Conservation (phyloP, 2,888 invertebrate species). For the Lypha dubia region DNA sequence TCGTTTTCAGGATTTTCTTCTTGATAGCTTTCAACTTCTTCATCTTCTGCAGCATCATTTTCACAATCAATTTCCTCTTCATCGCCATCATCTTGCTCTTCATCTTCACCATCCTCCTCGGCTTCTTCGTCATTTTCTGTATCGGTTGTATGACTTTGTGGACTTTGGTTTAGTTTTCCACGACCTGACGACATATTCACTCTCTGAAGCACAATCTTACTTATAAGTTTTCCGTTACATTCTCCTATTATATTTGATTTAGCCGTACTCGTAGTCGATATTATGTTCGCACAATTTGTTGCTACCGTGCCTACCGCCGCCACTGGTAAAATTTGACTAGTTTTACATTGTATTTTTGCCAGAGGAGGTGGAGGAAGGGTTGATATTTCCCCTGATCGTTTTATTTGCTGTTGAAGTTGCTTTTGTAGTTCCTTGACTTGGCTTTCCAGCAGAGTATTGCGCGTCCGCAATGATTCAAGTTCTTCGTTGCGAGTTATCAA, state of each 20-base stretch:
- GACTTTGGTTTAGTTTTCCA: constrained; percentile 56
- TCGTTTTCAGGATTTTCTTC: constrained; percentile 69
- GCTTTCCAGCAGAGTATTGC: constrained; percentile 77
- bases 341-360: constrained; percentile 74
- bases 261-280: constrained; percentile 13
- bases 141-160: constrained; percentile 68
- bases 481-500: constrained; percentile 89
- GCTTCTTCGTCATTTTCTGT: constrained; percentile 73
- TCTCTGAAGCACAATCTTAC: constrained; percentile 79
- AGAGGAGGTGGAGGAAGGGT: constrained; percentile 74
- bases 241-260: constrained; percentile 73
- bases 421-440: constrained; percentile 76
- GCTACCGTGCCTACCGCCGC: not conserved
- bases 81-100: constrained; percentile 25
- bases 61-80: constrained; percentile 65
- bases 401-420: constrained; percentile 74
- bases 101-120: constrained; percentile 59
- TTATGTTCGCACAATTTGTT: constrained; percentile 41
- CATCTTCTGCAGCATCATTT: constrained; percentile 28
- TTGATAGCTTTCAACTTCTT: constrained; percentile 61
- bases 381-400: constrained; percentile 73
- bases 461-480: constrained; percentile 89
- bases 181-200: constrained; percentile 72
- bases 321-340: constrained; percentile 63
- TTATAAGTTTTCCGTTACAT: constrained; percentile 79